These are phyloP conservation scores for Drosophila peninsularis DNA, from an alignment of 2,888 invertebrate genomes.

Conservation along the genomic window DNA sequence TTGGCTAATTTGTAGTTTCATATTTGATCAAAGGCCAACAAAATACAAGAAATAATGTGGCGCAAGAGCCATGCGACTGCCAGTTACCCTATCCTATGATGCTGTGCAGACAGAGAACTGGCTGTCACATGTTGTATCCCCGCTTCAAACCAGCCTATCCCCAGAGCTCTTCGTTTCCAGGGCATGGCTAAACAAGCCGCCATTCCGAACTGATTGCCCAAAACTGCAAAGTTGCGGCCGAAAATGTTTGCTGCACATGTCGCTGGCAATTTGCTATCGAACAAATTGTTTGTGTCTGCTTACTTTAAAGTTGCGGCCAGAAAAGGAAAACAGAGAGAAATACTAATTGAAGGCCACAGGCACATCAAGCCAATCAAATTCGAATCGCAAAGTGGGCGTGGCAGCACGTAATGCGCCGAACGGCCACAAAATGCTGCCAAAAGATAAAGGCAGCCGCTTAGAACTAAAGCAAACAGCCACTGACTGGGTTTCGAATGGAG, in stretches of 20 bases:
- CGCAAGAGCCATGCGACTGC: not conserved
- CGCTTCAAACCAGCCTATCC: not conserved
- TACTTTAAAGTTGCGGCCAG: slow-evolving; percentile 44
- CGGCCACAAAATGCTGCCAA: not conserved
- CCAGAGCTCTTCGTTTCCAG: slow-evolving; percentile 2
- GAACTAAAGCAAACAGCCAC: not conserved
- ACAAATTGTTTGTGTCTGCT: slow-evolving; percentile 56
- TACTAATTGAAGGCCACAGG: slow-evolving; percentile 70
- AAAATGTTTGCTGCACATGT: slow-evolving; percentile 61
- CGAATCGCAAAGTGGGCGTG: slow-evolving; percentile 28
- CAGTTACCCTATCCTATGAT: slow-evolving; percentile 6
- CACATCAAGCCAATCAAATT: slow-evolving; percentile 31
- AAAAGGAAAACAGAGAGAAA: slow-evolving; percentile 14
- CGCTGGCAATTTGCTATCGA: slow-evolving; percentile 61
- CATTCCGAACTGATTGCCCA: slow-evolving; percentile 57
- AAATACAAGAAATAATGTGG: slow-evolving; percentile 21
- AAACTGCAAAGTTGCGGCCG: slow-evolving; percentile 43
- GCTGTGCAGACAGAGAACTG: too few relatives aligned
- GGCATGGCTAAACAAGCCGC: slow-evolving; percentile 20
- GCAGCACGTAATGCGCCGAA: slow-evolving; percentile 30
- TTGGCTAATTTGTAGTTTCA: slow-evolving; percentile 75
- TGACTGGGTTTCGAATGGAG: not conserved
- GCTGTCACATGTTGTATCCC: not conserved
- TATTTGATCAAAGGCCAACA: slow-evolving; percentile 80
- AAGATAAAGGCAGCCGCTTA: slow-evolving; percentile 1